Evolutionary conservation across 2,113 vertebrate genomes (phyloP).

Genomic region (Podilymbus podiceps): DNA sequence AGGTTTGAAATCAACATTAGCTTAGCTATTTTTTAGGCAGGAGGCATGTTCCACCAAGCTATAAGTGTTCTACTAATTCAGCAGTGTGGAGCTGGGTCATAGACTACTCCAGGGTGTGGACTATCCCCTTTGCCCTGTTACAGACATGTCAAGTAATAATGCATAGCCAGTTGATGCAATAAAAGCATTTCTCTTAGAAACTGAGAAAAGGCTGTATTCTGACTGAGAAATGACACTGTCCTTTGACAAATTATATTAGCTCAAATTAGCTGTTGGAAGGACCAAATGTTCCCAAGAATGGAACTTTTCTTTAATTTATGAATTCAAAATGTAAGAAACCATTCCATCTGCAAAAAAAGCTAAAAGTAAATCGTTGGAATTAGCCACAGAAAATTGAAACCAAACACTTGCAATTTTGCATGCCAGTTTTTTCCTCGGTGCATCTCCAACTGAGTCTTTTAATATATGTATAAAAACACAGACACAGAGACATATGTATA

Average conservation of each 20-base stretch:
- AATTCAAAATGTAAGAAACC: neutral
- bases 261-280: neutral
- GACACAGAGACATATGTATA: neutral
- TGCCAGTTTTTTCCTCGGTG: neutral
- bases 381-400: neutral
- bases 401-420: neutral
- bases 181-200: neutral
- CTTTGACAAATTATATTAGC: neutral
- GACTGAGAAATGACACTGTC: neutral
- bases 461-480: neutral
- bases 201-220: neutral
- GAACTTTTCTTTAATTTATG: constrained; percentile 5
- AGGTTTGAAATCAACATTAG: neutral
- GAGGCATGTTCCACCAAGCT: neutral
- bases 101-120: neutral
- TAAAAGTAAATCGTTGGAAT: neutral
- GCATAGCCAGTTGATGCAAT: neutral
- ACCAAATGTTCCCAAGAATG: neutral
- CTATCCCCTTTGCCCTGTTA: neutral
- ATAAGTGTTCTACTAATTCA: neutral
- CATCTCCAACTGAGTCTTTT: neutral
- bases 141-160: neutral
- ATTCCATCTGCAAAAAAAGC: neutral
- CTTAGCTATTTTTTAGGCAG: neutral
- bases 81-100: neutral